Evolutionary conservation across 2,797 vertebrate species (phyloP), one percentile per base, ranked within the genome.

Genomic region (Acipenser transmontanus): DNA sequence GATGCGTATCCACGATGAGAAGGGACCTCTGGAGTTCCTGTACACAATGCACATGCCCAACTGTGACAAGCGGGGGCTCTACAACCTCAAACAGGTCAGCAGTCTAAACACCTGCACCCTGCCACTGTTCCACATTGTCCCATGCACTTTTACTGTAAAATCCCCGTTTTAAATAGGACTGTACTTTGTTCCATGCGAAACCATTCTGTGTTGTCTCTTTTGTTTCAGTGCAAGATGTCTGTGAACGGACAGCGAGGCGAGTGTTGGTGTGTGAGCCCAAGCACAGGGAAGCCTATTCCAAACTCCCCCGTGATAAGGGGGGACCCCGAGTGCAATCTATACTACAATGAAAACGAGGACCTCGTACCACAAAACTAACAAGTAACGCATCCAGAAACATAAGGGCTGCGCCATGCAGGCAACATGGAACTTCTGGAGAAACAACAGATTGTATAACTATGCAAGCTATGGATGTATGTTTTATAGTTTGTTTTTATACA

Each of bases 211-310:
- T 75, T 60, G 34, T 69, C 13, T 76, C 72, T 80, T 80, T 73
- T 86, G 62, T 76, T 73, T 61, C 84, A 98, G 97, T 98, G 97
- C 85, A 95, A 98, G 92, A 97, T 98, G 89, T 97, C 95, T 7
- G 90, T 92, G 83, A 95, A 97, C 0, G 95, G 96, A 75, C 95
- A 97, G 82, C 89, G 95, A 47, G 97, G 97, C 0, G 95, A 98
- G 82, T 98, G 95, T 79, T 98, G 96, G 95, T 98, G 97, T 0
- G 95, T 98, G 73, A 89, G 97, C 82, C 95, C 94, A 61, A 83
- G 91, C 73, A 97, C 95, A 0, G 95, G 96, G 64, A 79, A 93
- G 76, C 85, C 89, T 82, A 93, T 96, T 73, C 85, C 91, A 59
- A 89, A 86, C 0, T 91, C 95, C 0, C 92, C 93, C 63, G 93